Conservation (phyloP, 2,113 vertebrate species). For the Saimiri boliviensis region DNA sequence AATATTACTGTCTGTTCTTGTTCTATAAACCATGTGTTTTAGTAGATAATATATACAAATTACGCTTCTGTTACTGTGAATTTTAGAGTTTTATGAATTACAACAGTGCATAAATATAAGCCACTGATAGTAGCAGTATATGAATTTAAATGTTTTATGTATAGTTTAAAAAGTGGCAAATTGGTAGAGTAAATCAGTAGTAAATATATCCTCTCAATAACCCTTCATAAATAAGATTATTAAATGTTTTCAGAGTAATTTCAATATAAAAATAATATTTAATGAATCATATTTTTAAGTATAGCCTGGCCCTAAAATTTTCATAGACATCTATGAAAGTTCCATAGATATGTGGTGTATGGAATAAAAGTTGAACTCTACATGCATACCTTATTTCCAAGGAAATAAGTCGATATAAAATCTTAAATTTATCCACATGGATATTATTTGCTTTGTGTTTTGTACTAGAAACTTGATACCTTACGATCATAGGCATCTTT, state of each 20-base stretch:
- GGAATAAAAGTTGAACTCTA: neutral
- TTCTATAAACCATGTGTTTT: neutral
- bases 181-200: neutral
- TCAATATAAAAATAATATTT: constrained; percentile 19
- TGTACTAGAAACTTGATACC: neutral
- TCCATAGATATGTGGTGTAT: neutral
- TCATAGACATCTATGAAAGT: neutral
- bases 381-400: no score
- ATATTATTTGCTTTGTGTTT: neutral
- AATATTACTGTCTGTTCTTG: neutral
- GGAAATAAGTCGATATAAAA: neutral
- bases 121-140: neutral
- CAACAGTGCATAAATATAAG: neutral
- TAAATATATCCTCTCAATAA: neutral
- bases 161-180: constrained; percentile 28
- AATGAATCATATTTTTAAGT: neutral
- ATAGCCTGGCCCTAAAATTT: neutral
- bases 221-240: neutral
- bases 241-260: constrained; percentile 4
- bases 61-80: neutral
- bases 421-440: neutral
- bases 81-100: neutral
- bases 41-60: neutral
- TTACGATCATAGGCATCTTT: neutral
- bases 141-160: neutral